These are phyloP conservation scores for Petrocephalus sullivani DNA, from an alignment of 2,797 vertebrate species.

Conservation along the genomic window DNA sequence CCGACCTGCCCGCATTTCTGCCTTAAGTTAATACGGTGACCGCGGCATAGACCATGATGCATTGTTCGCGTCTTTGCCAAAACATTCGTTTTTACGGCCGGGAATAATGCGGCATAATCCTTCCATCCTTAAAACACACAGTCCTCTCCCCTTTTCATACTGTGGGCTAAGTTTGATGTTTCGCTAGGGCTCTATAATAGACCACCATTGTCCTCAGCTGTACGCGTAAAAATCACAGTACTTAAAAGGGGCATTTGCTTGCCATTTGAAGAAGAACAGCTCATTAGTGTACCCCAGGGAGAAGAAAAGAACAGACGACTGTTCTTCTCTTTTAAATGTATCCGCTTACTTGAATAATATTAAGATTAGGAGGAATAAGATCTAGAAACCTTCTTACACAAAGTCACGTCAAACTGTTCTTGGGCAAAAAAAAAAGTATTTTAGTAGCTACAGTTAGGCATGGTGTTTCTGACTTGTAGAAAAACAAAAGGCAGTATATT, in stretches of 20 bases:
- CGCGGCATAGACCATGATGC: neutral
- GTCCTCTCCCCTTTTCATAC: neutral
- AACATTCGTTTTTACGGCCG: neutral
- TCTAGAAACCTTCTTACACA: neutral
- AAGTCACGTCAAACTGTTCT: neutral
- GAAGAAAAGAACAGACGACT: neutral
- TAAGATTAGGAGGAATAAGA: conserved; percentile 3
- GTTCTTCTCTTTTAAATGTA: neutral
- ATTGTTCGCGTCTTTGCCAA: neutral
- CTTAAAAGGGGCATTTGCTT: neutral
- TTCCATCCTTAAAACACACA: neutral
- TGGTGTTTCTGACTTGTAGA: neutral
- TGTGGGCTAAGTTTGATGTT: neutral
- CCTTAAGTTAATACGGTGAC: neutral
- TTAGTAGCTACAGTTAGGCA: neutral
- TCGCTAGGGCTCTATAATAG: neutral
- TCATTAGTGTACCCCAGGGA: neutral
- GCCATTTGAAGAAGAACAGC: neutral
- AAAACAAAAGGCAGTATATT: neutral
- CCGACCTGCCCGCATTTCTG: conserved; percentile 18
- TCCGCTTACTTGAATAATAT: neutral
- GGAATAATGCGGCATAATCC: neutral
- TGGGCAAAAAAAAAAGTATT: neutral
- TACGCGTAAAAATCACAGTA: neutral
- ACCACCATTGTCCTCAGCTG: neutral